Percentiles rank a stretch among this genome's conserved stretches.
phyloP scores from a whole-genome alignment of 2,113 vertebrate species.

The Hyla sarda region DNA sequence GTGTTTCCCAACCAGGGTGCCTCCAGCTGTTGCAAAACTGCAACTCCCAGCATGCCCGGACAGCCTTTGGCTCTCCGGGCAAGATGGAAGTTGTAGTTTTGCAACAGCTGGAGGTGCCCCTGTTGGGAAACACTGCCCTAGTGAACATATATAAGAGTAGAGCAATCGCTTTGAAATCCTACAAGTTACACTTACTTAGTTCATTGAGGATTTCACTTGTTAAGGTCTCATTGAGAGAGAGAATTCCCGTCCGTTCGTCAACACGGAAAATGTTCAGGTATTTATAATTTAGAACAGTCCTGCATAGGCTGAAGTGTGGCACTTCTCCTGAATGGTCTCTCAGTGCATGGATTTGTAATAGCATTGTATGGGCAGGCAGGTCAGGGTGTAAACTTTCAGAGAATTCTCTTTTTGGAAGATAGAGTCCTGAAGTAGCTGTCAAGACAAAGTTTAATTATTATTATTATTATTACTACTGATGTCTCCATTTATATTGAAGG shows the following conservation, averaged over 20 bases:
- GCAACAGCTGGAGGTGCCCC: too few relatives aligned
- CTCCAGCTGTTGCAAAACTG: too few relatives aligned
- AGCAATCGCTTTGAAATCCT: not conserved
- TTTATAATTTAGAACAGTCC: conserved; percentile 57
- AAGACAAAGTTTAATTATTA: conserved; percentile 33
- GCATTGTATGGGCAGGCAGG: conserved; percentile 74
- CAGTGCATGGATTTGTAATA: conserved; percentile 88
- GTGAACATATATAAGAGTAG: too few relatives aligned
- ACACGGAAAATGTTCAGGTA: conserved; percentile 85
- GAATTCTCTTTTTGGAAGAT: conserved; percentile 89
- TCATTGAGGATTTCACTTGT: conserved; percentile 81
- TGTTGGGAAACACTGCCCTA: too few relatives aligned
- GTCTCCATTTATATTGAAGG: too few relatives aligned
- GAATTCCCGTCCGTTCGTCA: conserved; percentile 77
- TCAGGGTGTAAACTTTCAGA: conserved; percentile 85
- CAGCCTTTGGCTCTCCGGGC: too few relatives aligned
- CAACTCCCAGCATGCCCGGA: too few relatives aligned
- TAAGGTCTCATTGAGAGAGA: conserved; percentile 88
- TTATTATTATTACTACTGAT: not conserved
- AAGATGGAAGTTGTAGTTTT: too few relatives aligned
- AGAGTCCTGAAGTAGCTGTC: conserved; percentile 83
- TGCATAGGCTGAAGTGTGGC: conserved; percentile 83
- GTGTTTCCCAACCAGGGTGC: too few relatives aligned
- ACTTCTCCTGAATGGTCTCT: conserved; percentile 74
- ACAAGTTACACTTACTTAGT: conserved; percentile 66